phyloP scores from a whole-genome alignment of 2,113 vertebrate species.

The Sclerurus mexicanus region DNA sequence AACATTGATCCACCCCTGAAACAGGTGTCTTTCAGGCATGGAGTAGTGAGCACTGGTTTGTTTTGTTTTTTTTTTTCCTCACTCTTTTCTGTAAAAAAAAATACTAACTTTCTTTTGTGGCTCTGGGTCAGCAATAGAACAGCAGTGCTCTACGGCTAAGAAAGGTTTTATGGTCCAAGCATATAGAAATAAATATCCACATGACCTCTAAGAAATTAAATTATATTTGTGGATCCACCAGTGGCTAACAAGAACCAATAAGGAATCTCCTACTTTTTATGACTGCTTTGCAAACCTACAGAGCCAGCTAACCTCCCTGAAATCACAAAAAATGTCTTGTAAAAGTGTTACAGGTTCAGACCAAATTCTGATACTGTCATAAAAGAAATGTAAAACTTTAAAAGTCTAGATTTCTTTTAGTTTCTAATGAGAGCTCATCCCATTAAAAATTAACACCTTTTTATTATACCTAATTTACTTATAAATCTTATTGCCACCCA shows the following conservation, averaged over 20 bases:
- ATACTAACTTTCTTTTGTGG: background rate
- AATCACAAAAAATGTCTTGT: background rate
- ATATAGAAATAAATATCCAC: background rate
- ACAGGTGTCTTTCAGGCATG: background rate
- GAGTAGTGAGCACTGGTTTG: background rate
- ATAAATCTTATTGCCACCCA: constrained; percentile 50
- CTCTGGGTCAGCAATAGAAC: background rate
- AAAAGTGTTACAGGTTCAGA: background rate
- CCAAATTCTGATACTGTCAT: background rate
- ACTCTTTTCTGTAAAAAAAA: background rate
- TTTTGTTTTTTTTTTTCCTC: background rate
- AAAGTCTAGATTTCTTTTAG: constrained; percentile 33
- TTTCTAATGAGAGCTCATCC: constrained; percentile 38
- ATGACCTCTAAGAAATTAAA: background rate
- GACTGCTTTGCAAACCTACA: background rate
- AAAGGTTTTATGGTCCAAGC: background rate
- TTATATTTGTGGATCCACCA: background rate
- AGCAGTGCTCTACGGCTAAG: background rate
- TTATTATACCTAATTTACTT: constrained; percentile 65
- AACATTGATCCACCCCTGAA: background rate
- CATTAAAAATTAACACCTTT: constrained; percentile 66
- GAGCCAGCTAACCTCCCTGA: background rate
- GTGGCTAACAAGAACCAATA: background rate
- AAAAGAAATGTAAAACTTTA: constrained; percentile 33
- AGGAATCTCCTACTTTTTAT: background rate